Evolutionary conservation across 1,140 invertebrate species (phyloP), one percentile per base, ranked within the genome.

Genomic region (Ooceraea biroi): DNA sequence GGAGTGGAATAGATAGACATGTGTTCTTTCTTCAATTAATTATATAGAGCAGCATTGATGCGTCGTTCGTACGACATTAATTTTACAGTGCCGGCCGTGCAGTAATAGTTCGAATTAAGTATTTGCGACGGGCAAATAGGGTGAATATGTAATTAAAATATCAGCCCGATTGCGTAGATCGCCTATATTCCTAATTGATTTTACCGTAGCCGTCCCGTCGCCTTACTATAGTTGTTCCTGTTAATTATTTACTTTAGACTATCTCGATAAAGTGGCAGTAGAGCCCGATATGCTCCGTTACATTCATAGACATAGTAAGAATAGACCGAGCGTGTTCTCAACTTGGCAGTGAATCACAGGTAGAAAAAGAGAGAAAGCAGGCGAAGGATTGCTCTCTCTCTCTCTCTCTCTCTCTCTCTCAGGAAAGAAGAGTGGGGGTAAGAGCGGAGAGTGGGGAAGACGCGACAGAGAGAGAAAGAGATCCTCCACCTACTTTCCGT

Each of bases 31-130:
- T n/a, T n/a, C 52, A 44, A 80, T 78, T 80, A 71, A 69, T 78
- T 36, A 27, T 57, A 57, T 78, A 55, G 25, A 57, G n/a, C 76
- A 41, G 71, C 17, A 10, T 65, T 50, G 27, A 65, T 68, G 44
- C 65, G 76, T 46, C 52, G 36, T 44, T 68, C 36, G 36, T 69
- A 46, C 73, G 60, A 77, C 50, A 46, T 80, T 71, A 55, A 77
- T 80, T 57, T 27, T 36, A 80, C 57, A 80, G 76, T 80, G 76
- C 76, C 76, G 76, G 76, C 76, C 76, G 76, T 80, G 76, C 76
- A 80, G 76, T 80, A 80, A 80, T 80, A 80, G 76, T 80, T 80
- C 22, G 65, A 57, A 30, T 71, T 80, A 80, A 80, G 76, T 1
- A 50, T 71, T 80, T 80, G 76, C 76, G n/a, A 71, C 65, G 46